Evolutionary conservation across 1,140 invertebrate genomes (phyloP).

Genomic region (Venturia canescens): DNA sequence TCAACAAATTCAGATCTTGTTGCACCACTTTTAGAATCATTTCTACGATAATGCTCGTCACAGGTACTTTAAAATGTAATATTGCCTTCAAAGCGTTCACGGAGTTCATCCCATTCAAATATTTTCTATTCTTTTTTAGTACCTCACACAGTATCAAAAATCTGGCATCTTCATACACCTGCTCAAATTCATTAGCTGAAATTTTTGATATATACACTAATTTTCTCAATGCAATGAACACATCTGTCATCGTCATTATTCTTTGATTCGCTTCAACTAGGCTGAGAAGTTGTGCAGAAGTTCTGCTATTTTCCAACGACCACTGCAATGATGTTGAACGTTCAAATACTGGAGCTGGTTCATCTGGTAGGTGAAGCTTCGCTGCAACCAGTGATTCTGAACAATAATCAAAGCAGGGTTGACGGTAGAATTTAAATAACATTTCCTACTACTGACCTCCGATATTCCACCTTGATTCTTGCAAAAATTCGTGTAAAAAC

Average conservation of each 20-base stretch:
- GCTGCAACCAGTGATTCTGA: slow-evolving; percentile 19
- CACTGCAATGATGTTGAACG: neutral
- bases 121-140: slow-evolving; percentile 77
- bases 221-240: neutral
- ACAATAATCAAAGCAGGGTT: neutral
- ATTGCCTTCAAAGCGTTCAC: slow-evolving; percentile 79
- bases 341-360: neutral
- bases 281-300: neutral
- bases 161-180: slow-evolving; percentile 52
- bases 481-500: too few relatives aligned
- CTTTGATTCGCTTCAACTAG: neutral
- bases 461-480: too few relatives aligned
- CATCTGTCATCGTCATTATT: slow-evolving; percentile 17
- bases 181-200: neutral
- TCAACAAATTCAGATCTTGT: slow-evolving; percentile 79
- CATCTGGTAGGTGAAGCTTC: neutral
- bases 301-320: neutral
- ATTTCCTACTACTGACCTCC: too few relatives aligned
- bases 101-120: slow-evolving; percentile 76
- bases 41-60: slow-evolving; percentile 78
- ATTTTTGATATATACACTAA: slow-evolving; percentile 14
- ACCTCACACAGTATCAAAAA: slow-evolving; percentile 75
- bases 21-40: slow-evolving; percentile 80
- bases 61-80: slow-evolving; percentile 77
- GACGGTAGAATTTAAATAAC: too few relatives aligned